Evolutionary conservation across 2,113 vertebrate species (phyloP).

Genomic region (Halcyon senegalensis): DNA sequence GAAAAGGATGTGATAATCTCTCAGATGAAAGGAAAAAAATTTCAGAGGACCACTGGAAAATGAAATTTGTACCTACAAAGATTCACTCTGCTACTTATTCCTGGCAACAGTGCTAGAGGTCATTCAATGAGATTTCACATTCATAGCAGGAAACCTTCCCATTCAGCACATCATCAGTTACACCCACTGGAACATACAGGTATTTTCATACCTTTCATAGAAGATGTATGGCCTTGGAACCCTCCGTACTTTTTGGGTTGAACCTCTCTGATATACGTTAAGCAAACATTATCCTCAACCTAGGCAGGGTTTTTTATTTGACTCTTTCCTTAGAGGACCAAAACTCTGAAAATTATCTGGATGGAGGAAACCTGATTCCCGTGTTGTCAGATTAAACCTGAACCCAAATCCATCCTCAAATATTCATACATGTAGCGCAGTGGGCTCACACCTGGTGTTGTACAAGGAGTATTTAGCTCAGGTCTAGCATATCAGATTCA

Average conservation of each 20-base stretch:
- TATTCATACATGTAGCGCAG: not conserved
- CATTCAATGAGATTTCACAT: not conserved
- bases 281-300: not conserved
- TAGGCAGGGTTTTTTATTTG: accelerated
- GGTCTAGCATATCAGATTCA: not conserved
- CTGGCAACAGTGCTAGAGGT: not conserved
- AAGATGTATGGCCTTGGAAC: not conserved
- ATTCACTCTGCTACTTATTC: not conserved
- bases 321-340: not conserved
- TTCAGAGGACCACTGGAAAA: not conserved
- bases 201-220: not conserved
- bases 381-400: not conserved
- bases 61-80: not conserved
- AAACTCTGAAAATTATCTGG: not conserved
- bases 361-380: not conserved
- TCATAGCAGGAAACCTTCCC: not conserved
- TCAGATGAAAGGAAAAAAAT: slow-evolving; percentile 12
- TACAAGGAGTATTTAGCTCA: not conserved
- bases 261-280: not conserved
- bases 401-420: not conserved
- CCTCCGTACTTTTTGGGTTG: not conserved
- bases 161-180: not conserved
- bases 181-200: not conserved
- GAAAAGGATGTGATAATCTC: slow-evolving; percentile 40
- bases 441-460: not conserved